These are phyloP conservation scores for Bufotes viridis DNA, from an alignment of 2,797 vertebrate genomes.

Conservation along the genomic window DNA sequence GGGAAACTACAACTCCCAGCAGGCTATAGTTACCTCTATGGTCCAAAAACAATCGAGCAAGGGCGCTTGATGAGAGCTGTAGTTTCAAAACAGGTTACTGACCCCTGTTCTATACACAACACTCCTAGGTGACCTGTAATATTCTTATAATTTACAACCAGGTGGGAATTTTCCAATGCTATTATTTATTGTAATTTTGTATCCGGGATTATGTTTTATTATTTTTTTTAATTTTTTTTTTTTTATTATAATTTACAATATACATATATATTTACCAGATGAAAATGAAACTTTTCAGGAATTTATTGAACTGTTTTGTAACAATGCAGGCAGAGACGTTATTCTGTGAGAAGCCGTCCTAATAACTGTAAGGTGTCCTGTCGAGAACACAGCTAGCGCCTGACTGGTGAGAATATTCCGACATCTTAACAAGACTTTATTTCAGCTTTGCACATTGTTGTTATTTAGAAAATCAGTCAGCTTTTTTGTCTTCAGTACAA, in stretches of 20 bases:
- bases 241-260: too few species aligned
- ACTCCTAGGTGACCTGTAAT: too few species aligned
- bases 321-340: neutral
- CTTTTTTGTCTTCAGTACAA: slow-evolving; percentile 62
- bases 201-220: too few species aligned
- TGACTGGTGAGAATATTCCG: slow-evolving; percentile 30
- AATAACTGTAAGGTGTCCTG: neutral
- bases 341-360: neutral
- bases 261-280: neutral
- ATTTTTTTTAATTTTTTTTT: neutral
- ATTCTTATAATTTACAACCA: too few species aligned
- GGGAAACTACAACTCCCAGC: too few species aligned
- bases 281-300: neutral
- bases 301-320: slow-evolving; percentile 10
- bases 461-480: slow-evolving; percentile 60
- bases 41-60: too few species aligned
- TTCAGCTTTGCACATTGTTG: slow-evolving; percentile 29
- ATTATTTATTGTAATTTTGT: too few species aligned
- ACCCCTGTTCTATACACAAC: too few species aligned
- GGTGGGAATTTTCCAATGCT: too few species aligned
- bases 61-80: too few species aligned
- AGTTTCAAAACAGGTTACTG: too few species aligned
- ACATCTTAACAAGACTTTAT: slow-evolving; percentile 32
- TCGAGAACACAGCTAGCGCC: neutral
- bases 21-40: too few species aligned